Evolutionary conservation across 2,888 invertebrate genomes (phyloP).

Genomic region (Sarcophaga carnaria): DNA sequence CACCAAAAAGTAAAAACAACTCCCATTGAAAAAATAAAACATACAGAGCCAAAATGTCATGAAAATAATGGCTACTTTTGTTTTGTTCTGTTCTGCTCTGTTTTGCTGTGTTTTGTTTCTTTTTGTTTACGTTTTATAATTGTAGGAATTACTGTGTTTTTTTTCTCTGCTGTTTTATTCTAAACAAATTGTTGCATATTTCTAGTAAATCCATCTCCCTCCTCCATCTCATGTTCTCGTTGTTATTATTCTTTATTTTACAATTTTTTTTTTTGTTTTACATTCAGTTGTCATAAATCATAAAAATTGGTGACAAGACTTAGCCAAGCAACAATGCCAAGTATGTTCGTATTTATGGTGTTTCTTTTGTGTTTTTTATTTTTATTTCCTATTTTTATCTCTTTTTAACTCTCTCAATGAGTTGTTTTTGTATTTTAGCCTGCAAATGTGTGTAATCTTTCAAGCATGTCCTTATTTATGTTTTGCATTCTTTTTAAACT

Average conservation of each 20-base stretch:
- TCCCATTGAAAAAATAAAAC: slow-evolving; percentile 26
- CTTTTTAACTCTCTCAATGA: too few relatives aligned
- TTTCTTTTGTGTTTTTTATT: slow-evolving; percentile 24
- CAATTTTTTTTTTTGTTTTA: background rate
- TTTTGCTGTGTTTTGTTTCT: background rate
- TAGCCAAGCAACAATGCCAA: slow-evolving; percentile 63
- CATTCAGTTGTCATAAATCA: slow-evolving; percentile 53
- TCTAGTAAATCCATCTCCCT: slow-evolving; percentile 17
- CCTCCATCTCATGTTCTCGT: background rate
- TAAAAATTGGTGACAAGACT: slow-evolving; percentile 59
- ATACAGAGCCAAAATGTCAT: slow-evolving; percentile 51
- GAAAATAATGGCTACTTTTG: slow-evolving; percentile 63
- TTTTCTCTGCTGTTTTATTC: slow-evolving; percentile 26
- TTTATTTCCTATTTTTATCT: background rate
- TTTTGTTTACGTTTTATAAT: slow-evolving; percentile 33
- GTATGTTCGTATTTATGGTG: slow-evolving; percentile 43
- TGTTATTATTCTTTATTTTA: slow-evolving; percentile 20
- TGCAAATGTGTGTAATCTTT: slow-evolving; percentile 33
- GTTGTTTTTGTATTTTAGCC: slow-evolving; percentile 12
- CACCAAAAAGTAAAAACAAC: slow-evolving; percentile 18
- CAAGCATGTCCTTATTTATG: slow-evolving; percentile 55
- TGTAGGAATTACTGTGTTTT: background rate
- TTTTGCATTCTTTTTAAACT: slow-evolving; percentile 16
- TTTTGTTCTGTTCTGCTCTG: slow-evolving; percentile 27
- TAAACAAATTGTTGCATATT: slow-evolving; percentile 63